Evolutionary conservation across 2,797 vertebrate genomes (phyloP).

Genomic region (Leuciscus waleckii): DNA sequence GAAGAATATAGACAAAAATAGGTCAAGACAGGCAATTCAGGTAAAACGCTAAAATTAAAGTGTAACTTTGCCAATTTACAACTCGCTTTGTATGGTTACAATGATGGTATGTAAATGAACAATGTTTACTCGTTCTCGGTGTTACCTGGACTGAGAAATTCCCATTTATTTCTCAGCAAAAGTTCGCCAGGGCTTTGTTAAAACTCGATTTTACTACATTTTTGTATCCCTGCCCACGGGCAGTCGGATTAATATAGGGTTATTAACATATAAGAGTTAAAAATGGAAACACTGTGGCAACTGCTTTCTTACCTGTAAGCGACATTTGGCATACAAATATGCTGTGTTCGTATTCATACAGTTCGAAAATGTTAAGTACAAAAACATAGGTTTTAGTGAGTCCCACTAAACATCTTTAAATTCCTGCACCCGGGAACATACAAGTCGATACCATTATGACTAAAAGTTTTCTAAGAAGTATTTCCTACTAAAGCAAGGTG

Average conservation of each 20-base stretch:
- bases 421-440: background rate
- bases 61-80: background rate
- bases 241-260: background rate
- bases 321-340: too few species aligned
- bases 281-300: too few species aligned
- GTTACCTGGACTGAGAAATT: background rate
- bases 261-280: too few species aligned
- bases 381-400: too few species aligned
- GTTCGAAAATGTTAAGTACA: too few species aligned
- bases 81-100: background rate
- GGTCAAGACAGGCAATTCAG: background rate
- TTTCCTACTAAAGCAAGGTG: background rate
- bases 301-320: too few species aligned
- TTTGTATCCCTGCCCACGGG: background rate
- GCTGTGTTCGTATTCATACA: too few species aligned
- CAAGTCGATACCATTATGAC: background rate
- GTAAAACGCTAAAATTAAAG: background rate
- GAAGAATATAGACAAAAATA: background rate
- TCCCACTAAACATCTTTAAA: too few species aligned
- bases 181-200: background rate
- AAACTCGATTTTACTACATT: background rate
- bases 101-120: background rate
- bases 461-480: background rate
- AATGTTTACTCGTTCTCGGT: background rate
- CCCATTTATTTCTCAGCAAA: background rate